Evolutionary conservation across 1,140 invertebrate species (phyloP), one percentile per base, ranked within the genome.

Genomic region (Bombus impatiens): DNA sequence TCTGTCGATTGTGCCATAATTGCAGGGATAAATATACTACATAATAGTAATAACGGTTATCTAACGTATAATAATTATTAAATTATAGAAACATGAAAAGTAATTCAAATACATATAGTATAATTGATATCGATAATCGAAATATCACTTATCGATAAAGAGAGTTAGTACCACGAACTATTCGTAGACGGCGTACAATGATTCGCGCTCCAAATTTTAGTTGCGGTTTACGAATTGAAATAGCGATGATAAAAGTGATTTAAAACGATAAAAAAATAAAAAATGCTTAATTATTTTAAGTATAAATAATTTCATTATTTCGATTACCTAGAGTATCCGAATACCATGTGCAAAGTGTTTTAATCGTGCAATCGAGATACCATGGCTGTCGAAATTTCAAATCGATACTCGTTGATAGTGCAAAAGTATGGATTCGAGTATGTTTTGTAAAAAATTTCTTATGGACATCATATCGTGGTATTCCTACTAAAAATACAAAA

Each of bases 1-100:
- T 80, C 25, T 90, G 87, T 37, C 89, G 87, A 77, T 88, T 87
- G 75, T 91, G 90, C 87, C 88, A 90, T 53, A 91, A 74, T 74
- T 90, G 90, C 5, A 91, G 74, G 12, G 72, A 86, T 42, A 91
- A 42, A 40, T 80, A 88, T 37, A 91, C 90, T 91, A 53, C 18
- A 37, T 6, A 35, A 85, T 25, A 59, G 44, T 35, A 81, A 71
- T 65, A 42, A 32, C 32, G 8, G 32, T 78, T 65, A 78, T n/a
- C 37, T 76, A 4, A 35, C 13, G 15, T 32, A 32, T 75, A 32
- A 22, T 53, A 53, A 32, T 35, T 25, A 28, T 3, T 32, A 44
- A 75, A 8, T 40, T 32, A 8, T 25, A 12, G 62, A 42, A 65
- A 9, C 9, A 15, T 32, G 28, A 53, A 35, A 53, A 53, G 9